Evolutionary conservation across 2,888 invertebrate genomes (phyloP).

Genomic region (Andrena chrysosceles): DNA sequence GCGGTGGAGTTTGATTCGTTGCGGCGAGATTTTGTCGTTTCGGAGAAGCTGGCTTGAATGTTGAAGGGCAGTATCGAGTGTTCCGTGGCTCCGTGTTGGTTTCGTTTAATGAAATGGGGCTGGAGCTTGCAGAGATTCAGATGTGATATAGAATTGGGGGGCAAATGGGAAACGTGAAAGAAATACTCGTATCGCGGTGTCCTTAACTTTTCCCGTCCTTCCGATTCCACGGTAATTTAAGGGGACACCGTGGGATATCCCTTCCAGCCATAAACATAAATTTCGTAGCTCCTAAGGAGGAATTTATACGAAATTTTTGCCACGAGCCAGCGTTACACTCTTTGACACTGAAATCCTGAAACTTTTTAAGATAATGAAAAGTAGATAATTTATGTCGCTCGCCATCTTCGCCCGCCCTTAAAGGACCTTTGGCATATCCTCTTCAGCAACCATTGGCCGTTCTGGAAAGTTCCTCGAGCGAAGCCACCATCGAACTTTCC

Average conservation of each 20-base stretch:
- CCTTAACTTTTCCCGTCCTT: neutral
- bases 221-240: neutral
- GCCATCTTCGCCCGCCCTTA: neutral
- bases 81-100: too few species aligned
- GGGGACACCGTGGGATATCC: neutral
- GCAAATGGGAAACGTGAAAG: neutral
- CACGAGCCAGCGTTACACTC: neutral
- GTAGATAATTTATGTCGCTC: slow-evolving; percentile 12
- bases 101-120: too few species aligned
- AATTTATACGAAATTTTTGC: slow-evolving; percentile 1
- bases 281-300: neutral
- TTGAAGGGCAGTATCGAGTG: too few species aligned
- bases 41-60: too few species aligned
- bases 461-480: neutral
- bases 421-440: slow-evolving; percentile 18
- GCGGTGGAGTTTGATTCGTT: too few species aligned
- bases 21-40: too few species aligned
- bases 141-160: too few species aligned
- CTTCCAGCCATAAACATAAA: slow-evolving; percentile 12
- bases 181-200: neutral
- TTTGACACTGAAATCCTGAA: neutral
- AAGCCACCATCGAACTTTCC: neutral
- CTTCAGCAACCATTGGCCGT: neutral
- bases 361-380: slow-evolving; percentile 15
- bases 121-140: too few species aligned